A percentile compares a stretch with the other conserved stretches of the same genome.
Evolutionary conservation across 2,888 invertebrate species (phyloP).

Genomic region (Podotricha telesiphe): DNA sequence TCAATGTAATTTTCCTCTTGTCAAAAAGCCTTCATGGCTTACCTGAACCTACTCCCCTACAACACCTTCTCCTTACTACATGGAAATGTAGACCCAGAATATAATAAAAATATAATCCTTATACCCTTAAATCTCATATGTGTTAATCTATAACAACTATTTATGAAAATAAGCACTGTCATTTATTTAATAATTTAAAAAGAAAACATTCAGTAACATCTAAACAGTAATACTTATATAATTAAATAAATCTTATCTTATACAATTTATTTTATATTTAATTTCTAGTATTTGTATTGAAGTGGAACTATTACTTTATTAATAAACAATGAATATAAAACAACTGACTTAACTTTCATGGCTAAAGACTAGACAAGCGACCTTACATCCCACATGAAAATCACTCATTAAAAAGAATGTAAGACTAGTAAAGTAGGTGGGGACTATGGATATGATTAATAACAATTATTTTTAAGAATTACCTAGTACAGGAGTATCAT

Average conservation of each 20-base stretch:
- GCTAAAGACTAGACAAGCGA: slow-evolving; percentile 35
- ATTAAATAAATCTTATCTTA: too few relatives aligned
- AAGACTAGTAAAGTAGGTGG: slow-evolving; percentile 19
- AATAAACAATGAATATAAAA: not conserved
- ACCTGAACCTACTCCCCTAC: slow-evolving; percentile 92
- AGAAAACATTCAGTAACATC: too few relatives aligned
- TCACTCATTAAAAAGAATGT: slow-evolving; percentile 12
- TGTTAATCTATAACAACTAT: too few relatives aligned
- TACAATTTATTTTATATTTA: too few relatives aligned
- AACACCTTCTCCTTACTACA: slow-evolving; percentile 96
- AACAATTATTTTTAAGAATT: slow-evolving; percentile 55
- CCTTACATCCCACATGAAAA: slow-evolving; percentile 43
- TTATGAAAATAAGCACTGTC: too few relatives aligned
- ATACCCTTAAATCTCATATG: too few relatives aligned
- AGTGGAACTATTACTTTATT: not conserved
- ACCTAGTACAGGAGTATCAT: slow-evolving; percentile 95
- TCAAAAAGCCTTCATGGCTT: slow-evolving; percentile 94
- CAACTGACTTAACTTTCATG: slow-evolving; percentile 23
- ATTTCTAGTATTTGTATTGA: too few relatives aligned
- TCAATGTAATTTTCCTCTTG: slow-evolving; percentile 97
- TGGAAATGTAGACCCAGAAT: slow-evolving; percentile 94
- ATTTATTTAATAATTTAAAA: too few relatives aligned
- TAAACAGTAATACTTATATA: too few relatives aligned
- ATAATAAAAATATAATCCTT: not conserved
- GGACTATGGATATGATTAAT: not conserved